These are phyloP conservation scores for Drosophila cardini DNA, from an alignment of 1,140 invertebrate genomes.

Conservation along the genomic window DNA sequence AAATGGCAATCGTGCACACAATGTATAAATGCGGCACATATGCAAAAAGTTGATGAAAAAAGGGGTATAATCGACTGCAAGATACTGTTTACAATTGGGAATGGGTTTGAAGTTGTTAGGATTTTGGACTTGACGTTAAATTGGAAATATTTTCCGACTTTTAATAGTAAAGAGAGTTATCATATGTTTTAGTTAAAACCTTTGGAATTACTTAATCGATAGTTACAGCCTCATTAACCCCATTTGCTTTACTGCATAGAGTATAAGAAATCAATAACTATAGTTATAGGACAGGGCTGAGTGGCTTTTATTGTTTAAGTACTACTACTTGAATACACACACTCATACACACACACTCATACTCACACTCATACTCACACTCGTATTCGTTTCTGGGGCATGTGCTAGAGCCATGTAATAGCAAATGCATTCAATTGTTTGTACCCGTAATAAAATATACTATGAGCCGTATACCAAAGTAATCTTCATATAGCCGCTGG, in stretches of 20 bases:
- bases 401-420: slow-evolving; percentile 34
- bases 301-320: slow-evolving; percentile 73
- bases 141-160: too few relatives aligned
- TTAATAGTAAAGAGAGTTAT: not conserved
- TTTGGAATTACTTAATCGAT: not conserved
- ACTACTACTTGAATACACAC: not conserved
- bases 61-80: not conserved
- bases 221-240: not conserved
- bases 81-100: not conserved
- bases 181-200: not conserved
- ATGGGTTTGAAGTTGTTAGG: too few relatives aligned
- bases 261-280: slow-evolving; percentile 49
- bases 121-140: too few relatives aligned
- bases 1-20: slow-evolving; percentile 35
- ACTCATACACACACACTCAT: slow-evolving; percentile 12
- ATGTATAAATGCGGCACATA: slow-evolving; percentile 14
- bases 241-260: not conserved
- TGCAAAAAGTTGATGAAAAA: slow-evolving; percentile 25
- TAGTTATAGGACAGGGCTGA: slow-evolving; percentile 35
- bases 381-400: slow-evolving; percentile 28
- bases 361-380: slow-evolving; percentile 23
- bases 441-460: slow-evolving; percentile 25
- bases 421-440: slow-evolving; percentile 62
- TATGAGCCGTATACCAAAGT: not conserved
- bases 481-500: slow-evolving; percentile 17